Evolutionary conservation across 2,113 vertebrate genomes (phyloP), one percentile per base, ranked within the genome.

Genomic region (Synodontis membranacea): DNA sequence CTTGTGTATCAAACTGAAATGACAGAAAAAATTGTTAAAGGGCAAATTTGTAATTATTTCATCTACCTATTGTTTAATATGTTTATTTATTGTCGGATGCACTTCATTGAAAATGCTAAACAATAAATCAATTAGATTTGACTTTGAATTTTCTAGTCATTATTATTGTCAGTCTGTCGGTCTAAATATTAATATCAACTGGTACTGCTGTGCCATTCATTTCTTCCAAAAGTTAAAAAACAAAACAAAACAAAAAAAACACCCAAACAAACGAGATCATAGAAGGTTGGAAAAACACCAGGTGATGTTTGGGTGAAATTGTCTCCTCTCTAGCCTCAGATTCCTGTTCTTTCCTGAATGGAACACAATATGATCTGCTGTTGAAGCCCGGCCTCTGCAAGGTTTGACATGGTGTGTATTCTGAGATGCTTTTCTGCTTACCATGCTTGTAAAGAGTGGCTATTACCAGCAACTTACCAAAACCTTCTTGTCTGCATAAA

Each of bases 81-180:
- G 74, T 86, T 74, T 89, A 89, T 89, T 88, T 89, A 89, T 89
- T 89, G 80, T 44, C 62, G 86, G 34, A 58, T 84, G 86, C 84
- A 84, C 84, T 81, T 84, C 72, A 78, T 89, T 84, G 37, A 79
- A 68, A 74, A 84, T 56, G 60, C 50, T 56, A 75, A 72, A 42
- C 66, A 86, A 87, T 87, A 87, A 87, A 87, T 83, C 80, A 21
- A n/a, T 83, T 75, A 31, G 12, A 83, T 87, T 76, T 82, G 39
- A 72, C 48, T 34, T 37, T 72, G 37, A 9, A 10, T 46, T 44
- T 60, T 81, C 15, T 31, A 25, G 48, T 72, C 37, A 23, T 86
- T 48, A 23, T 85, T 70, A 37, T 79, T 48, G 25, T 4, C 68
- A 31, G 66, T 8, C 8, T 52, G 21, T 74, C n/a, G 34, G 28